Evolutionary conservation across 2,888 invertebrate species (phyloP), one percentile per base, ranked within the genome.

Genomic region (Fragum sueziense): DNA sequence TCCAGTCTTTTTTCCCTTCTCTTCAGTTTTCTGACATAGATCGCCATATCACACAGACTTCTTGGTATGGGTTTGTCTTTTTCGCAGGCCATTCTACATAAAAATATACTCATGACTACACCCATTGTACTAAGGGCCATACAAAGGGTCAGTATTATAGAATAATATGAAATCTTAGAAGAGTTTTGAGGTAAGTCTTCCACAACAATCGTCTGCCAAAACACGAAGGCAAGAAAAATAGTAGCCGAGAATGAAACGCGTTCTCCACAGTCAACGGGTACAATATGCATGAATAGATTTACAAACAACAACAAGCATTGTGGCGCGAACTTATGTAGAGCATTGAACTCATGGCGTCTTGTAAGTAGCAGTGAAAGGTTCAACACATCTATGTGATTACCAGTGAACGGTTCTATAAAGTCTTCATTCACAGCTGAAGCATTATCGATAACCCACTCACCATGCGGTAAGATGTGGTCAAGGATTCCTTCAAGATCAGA

Each of bases 401-500:
- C n/a, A 20, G 61, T 61, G 20, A 61, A 61, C 33, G 61, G 61
- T 33, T 61, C 61, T 61, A 33, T 61, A 33, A 33, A 61, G 14
- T n/a, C n/a, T n/a, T 61, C 33, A n/a, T 61, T 61, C 2, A 2
- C 33, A 29, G 33, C 61, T 33, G 33, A 33, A 3, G 61, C 29
- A 33, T 61, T 33, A n/a, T 61, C 61, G 17, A 61, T 33, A n/a
- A n/a, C n/a, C 61, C 61, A 61, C 61, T 61, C 61, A 7, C 61
- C 61, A n/a, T 61, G 61, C 2, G 61, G 61, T 29, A 31, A 33
- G 2, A 61, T n/a, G n/a, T n/a, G 27, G 2, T 61, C 33, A 0
- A 17, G 1, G 22, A 61, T 61, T 20, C 61, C 61, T 20, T 17
- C 4, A 33, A 31, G n/a, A n/a, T 33, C 33, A 9, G 61, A 31